Percentiles rank a stretch among this genome's conserved stretches.
Conservation (phyloP, 2,888 invertebrate species). For the Melanchra persicariae region DNA sequence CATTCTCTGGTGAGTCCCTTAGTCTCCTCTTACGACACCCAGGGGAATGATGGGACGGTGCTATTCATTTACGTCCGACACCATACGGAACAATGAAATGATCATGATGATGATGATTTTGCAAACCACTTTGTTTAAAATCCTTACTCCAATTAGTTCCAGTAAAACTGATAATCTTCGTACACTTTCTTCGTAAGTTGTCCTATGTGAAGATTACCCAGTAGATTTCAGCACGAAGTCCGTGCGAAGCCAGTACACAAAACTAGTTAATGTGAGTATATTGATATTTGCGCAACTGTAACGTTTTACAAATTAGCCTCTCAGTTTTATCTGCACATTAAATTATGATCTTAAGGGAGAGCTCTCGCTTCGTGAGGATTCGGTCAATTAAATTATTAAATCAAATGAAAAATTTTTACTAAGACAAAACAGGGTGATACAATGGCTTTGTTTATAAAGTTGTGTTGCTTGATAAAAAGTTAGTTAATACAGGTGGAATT, state of each 20-base stretch:
- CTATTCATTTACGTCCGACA: too few relatives aligned
- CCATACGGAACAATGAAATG: too few relatives aligned
- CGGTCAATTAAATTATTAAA: neutral
- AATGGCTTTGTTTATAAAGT: too few relatives aligned
- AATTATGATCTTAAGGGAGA: constrained; percentile 79
- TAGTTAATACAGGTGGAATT: neutral
- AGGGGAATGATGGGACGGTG: too few relatives aligned
- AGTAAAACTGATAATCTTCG: constrained; percentile 21
- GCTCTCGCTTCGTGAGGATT: constrained; percentile 35
- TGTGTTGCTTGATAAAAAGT: too few relatives aligned
- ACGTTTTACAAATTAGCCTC: constrained; percentile 81
- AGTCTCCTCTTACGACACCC: too few relatives aligned
- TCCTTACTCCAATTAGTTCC: constrained; percentile 15
- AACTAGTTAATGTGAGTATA: constrained; percentile 66
- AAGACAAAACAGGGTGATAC: neutral
- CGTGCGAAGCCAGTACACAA: constrained; percentile 49
- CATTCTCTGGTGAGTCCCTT: too few relatives aligned
- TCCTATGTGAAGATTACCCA: constrained; percentile 28
- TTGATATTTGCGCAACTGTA: constrained; percentile 77
- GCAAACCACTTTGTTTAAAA: neutral
- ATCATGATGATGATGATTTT: neutral
- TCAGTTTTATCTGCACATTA: constrained; percentile 79
- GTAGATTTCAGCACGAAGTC: constrained; percentile 23
- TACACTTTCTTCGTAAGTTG: constrained; percentile 29
- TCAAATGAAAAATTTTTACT: neutral